These are phyloP conservation scores for Acromyrmex charruanus DNA, from an alignment of 1,140 invertebrate genomes.

Conservation along the genomic window DNA sequence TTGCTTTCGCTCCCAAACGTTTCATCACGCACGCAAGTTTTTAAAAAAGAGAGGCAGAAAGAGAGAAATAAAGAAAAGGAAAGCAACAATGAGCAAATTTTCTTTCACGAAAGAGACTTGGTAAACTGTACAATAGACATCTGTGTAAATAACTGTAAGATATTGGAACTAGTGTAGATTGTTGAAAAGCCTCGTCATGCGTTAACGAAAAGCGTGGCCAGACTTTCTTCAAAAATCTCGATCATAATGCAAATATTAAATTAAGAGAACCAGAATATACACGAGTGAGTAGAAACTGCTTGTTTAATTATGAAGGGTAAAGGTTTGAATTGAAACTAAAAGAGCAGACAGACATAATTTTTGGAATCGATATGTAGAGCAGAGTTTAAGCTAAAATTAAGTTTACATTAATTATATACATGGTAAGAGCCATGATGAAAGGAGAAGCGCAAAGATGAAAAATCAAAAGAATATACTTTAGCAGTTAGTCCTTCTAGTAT, in stretches of 20 bases:
- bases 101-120: slow-evolving; percentile 14
- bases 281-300: slow-evolving; percentile 6
- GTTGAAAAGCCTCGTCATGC: neutral
- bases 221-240: neutral
- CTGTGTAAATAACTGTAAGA: slow-evolving; percentile 39
- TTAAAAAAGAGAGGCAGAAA: neutral
- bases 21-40: neutral
- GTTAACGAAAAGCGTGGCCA: neutral
- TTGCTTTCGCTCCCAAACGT: slow-evolving; percentile 17
- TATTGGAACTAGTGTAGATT: slow-evolving; percentile 1
- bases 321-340: slow-evolving; percentile 11
- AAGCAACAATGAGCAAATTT: neutral
- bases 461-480: neutral
- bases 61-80: neutral
- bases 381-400: neutral
- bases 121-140: neutral
- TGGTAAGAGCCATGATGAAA: neutral
- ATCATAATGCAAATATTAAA: neutral
- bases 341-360: neutral
- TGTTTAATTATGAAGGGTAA: neutral
- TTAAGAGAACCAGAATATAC: neutral
- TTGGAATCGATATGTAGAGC: slow-evolving; percentile 8
- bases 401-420: slow-evolving; percentile 10
- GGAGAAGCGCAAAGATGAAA: neutral
- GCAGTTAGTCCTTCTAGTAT: neutral